A percentile compares a stretch with the other conserved stretches of the same genome.
These are phyloP conservation scores for Lepeophtheirus nordmannii DNA, from an alignment of 2,888 invertebrate genomes.

Conservation along the genomic window DNA sequence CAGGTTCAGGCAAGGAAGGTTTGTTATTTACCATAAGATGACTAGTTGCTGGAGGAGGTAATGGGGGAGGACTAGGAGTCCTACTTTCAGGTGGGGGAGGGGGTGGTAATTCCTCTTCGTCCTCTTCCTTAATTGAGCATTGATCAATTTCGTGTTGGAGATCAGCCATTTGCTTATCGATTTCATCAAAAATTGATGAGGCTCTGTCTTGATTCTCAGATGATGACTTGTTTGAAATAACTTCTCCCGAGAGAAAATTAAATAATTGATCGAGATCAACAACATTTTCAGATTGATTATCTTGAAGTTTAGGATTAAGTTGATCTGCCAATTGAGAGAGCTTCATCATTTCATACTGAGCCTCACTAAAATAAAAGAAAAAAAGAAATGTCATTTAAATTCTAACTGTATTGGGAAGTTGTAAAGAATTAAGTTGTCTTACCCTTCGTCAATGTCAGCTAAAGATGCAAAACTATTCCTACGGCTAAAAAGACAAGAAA, in stretches of 20 bases:
- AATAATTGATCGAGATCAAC: constrained; percentile 77
- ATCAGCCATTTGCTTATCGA: constrained; percentile 30
- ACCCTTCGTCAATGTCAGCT: constrained; percentile 41
- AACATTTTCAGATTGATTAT: constrained; percentile 32
- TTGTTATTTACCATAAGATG: constrained; percentile 6
- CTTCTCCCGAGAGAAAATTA: constrained; percentile 60
- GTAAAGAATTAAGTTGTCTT: constrained; percentile 34
- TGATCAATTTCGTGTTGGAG: constrained; percentile 29
- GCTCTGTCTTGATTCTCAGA: constrained; percentile 15
- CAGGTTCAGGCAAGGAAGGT: constrained; percentile 24
- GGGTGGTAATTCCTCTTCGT: constrained; percentile 28
- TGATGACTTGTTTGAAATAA: constrained; percentile 2
- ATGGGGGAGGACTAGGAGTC: constrained; percentile 32
- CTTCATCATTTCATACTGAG: constrained; percentile 41
- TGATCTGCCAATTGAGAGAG: constrained; percentile 57
- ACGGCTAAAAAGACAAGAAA: constrained; percentile 5
- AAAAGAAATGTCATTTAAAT: not conserved
- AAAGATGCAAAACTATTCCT: constrained; percentile 29
- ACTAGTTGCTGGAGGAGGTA: constrained; percentile 29
- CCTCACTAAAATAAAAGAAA: constrained; percentile 26
- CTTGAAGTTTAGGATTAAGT: constrained; percentile 51
- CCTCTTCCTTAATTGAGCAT: constrained; percentile 26
- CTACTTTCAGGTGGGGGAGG: constrained; percentile 31
- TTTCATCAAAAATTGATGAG: constrained; percentile 27
- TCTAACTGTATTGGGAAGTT: not conserved